phyloP scores from a whole-genome alignment of 2,113 vertebrate genomes.

The Chlamydotis undulata region DNA sequence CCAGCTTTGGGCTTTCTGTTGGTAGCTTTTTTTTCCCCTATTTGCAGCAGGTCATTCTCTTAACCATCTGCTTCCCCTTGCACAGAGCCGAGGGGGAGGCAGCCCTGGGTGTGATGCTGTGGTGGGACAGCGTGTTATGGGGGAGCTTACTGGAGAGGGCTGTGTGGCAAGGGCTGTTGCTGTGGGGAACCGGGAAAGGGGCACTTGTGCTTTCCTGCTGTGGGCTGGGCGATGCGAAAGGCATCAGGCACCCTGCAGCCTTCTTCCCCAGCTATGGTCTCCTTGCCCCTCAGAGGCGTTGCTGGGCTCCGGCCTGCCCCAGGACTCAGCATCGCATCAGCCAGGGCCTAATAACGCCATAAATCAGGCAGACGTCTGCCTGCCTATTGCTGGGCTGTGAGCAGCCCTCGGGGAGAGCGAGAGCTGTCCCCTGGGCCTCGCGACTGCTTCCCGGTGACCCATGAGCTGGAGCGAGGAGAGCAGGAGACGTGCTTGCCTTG shows the following conservation, averaged over 20 bases:
- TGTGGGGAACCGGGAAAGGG: rapidly evolving
- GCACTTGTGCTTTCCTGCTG: neutral
- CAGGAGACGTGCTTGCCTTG: neutral
- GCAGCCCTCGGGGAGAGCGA: neutral
- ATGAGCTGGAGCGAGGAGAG: neutral
- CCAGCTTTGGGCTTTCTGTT: slow-evolving; percentile 41
- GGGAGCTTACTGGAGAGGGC: neutral
- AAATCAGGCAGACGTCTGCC: neutral
- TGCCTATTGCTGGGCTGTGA: neutral
- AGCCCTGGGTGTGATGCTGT: neutral
- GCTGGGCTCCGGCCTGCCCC: neutral
- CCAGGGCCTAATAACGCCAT: neutral
- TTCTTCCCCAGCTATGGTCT: neutral
- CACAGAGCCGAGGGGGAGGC: neutral
- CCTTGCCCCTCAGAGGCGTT: neutral
- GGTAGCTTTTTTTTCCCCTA: neutral
- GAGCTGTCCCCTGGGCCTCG: neutral
- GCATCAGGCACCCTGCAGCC: neutral
- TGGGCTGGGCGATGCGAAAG: neutral
- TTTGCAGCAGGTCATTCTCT: slow-evolving; percentile 15
- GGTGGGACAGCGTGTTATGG: neutral
- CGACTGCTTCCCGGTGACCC: neutral
- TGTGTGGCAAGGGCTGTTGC: neutral
- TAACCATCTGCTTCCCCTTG: slow-evolving; percentile 51
- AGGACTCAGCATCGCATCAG: neutral